A percentile compares a stretch with the other conserved stretches of the same genome.
Conservation (phyloP, 2,113 vertebrate genomes). For the Propithecus coquereli region DNA sequence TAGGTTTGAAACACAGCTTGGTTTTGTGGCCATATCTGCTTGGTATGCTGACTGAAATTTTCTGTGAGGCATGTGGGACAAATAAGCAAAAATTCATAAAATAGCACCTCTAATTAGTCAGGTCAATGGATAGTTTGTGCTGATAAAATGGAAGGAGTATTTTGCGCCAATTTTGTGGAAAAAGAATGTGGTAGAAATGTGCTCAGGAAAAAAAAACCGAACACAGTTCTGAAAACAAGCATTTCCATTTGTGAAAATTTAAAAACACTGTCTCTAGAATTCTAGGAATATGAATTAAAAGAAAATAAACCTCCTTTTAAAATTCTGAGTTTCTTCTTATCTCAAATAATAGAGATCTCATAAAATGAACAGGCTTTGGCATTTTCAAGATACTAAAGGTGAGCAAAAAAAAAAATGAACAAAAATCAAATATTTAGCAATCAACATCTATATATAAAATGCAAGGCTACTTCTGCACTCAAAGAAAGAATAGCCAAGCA, state of each 20-base stretch:
- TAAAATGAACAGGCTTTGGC: neutral
- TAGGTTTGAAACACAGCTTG: neutral
- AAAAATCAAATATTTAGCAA: neutral
- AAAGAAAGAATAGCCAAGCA: neutral
- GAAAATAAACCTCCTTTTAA: neutral
- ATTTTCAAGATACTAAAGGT: slow-evolving; percentile 2
- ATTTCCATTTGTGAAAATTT: neutral
- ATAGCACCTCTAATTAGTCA: neutral
- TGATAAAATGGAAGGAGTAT: neutral
- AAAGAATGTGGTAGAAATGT: neutral
- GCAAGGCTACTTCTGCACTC: neutral
- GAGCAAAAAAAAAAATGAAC: neutral
- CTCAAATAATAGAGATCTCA: neutral
- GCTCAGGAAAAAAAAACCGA: neutral
- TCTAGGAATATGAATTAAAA: neutral
- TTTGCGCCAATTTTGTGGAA: slow-evolving; percentile 33
- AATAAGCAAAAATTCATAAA: slow-evolving; percentile 22
- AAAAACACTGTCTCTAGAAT: neutral
- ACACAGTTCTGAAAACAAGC: slow-evolving; percentile 33
- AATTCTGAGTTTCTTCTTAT: neutral
- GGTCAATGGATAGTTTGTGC: slow-evolving; percentile 25
- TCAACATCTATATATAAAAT: neutral
- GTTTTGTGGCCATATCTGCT: neutral
- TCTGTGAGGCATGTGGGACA: neutral
- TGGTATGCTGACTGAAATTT: neutral